phyloP scores from a whole-genome alignment of 1,140 invertebrate species.

The Atta texana region DNA sequence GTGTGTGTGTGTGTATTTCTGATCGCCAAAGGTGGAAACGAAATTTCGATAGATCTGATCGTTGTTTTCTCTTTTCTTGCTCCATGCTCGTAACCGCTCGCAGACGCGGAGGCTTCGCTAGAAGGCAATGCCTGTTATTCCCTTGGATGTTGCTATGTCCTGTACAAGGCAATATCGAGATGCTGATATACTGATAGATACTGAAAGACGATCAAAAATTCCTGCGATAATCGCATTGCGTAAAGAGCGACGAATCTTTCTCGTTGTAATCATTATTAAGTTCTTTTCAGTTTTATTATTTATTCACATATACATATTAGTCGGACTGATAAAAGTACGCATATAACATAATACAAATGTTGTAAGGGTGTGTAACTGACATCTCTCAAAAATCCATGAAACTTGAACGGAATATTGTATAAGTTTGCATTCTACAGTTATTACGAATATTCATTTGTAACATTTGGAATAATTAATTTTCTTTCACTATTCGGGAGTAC shows the following conservation, averaged over 20 bases:
- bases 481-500: neutral
- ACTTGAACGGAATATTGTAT: neutral
- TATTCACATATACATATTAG: neutral
- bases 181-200: conserved; percentile 34
- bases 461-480: conserved; percentile 7
- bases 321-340: neutral
- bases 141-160: conserved; percentile 61
- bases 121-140: conserved; percentile 56
- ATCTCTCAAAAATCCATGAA: neutral
- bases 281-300: neutral
- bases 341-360: neutral
- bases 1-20: neutral
- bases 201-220: conserved; percentile 31
- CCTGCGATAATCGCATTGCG: conserved; percentile 4
- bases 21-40: conserved; percentile 28
- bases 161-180: conserved; percentile 31
- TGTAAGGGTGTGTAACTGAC: neutral
- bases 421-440: neutral
- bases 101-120: neutral
- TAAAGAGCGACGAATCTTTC: neutral
- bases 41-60: conserved; percentile 60
- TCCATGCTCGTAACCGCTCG: conserved; percentile 57
- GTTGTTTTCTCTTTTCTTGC: conserved; percentile 41
- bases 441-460: neutral
- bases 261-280: neutral